Base-by-base conservation (phyloP, 1,140 invertebrate genomes). In the Sweltsa coloradensis region DNA sequence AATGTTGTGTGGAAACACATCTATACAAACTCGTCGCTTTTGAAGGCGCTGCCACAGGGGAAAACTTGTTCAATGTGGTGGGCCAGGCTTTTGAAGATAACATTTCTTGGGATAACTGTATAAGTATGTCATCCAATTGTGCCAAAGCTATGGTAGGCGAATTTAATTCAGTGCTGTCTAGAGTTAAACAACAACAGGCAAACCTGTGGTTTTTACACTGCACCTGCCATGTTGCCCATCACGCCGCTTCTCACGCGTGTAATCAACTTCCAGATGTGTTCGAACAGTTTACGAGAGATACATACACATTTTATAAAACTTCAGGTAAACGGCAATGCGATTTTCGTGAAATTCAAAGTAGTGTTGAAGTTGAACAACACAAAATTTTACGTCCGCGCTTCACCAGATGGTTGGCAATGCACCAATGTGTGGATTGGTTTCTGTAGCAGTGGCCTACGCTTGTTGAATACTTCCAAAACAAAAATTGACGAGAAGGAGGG, bases 201-300 rank as follows among this genome's bases (percentile, higher is more conserved):
- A 23, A 36, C 25, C n/a, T 51, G 1, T 24, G 18, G 14, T 16
- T 51, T 7, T 19, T 51, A 18, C 47, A 51, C 24, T 51, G 49
- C 26, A 51, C 46, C 19, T 51, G 49, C 27, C 49, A 51, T 22
- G 47, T 43, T 51, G 13, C 34, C 9, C 47, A 51, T 31, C 36
- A 41, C n/a, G 47, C 19, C 41, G 29, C 48, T 7, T 21, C 11
- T 7, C 14, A 27, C 16, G 49, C 49, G 13, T 51, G 47, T 25
- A 51, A 50, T 22, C 3, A 13, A 18, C 14, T 51, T 2, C 49
- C 49, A 24, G 11, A 26, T 14, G 4, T 21, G 22, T n/a, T 9
- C 43, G 47, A 49, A 41, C 18, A 49, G 13, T 31, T 49, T 5
- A 26, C 31, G 11, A 22, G 47, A 25, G 23, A 47, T 21, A 47